Percentiles rank a stretch among this genome's conserved stretches.
These are phyloP conservation scores for Gryllus longicercus DNA, from an alignment of 2,888 invertebrate genomes.

Conservation along the genomic window DNA sequence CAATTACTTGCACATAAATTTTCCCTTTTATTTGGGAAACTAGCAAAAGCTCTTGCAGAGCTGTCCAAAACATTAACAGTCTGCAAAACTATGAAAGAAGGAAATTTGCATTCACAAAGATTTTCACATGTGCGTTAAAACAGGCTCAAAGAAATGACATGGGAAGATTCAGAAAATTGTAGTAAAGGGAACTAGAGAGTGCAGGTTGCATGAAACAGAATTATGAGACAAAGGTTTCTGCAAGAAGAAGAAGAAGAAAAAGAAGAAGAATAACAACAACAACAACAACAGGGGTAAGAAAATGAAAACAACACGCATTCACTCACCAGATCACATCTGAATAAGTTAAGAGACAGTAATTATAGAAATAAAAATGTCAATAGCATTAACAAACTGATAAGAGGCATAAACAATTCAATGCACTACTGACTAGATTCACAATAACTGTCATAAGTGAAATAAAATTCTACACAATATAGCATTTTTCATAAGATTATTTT, in stretches of 20 bases:
- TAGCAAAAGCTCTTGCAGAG: not conserved
- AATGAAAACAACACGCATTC: not conserved
- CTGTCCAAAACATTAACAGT: not conserved
- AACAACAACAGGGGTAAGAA: not conserved
- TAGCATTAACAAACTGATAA: not conserved
- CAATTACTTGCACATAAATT: not conserved
- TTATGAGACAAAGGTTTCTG: not conserved
- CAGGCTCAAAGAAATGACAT: not conserved
- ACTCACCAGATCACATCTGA: not conserved
- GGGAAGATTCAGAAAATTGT: not conserved
- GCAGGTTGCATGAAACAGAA: not conserved
- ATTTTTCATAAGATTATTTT: conserved; percentile 30
- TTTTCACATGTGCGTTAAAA: not conserved
- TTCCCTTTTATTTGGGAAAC: not conserved
- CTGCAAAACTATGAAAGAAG: not conserved
- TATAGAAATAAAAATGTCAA: not conserved
- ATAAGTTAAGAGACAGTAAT: not conserved
- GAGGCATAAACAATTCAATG: conserved; percentile 24
- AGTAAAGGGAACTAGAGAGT: not conserved
- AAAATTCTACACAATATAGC: conserved; percentile 35
- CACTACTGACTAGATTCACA: conserved; percentile 47
- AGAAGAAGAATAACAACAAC: not conserved
- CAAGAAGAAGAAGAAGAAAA: not conserved
- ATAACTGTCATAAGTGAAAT: conserved; percentile 45
- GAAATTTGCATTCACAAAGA: not conserved